Evolutionary conservation across 2,888 invertebrate species (phyloP).

Genomic region (Monoplex corrugatus): DNA sequence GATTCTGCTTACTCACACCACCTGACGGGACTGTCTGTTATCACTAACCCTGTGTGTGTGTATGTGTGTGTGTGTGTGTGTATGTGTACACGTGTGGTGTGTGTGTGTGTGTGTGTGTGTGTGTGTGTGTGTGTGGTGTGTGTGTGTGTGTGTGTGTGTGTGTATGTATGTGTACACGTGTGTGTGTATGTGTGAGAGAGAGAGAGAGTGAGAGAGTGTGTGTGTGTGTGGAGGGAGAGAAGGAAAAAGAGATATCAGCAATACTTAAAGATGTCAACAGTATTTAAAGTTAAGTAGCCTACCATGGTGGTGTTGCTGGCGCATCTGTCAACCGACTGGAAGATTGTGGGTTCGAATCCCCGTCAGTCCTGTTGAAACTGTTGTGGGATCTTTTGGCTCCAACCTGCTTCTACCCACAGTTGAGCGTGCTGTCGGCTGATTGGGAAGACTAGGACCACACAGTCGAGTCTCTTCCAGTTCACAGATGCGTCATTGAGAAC

Average conservation of each 20-base stretch:
- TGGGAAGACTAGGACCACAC: too few species aligned
- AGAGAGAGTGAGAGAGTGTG: neutral
- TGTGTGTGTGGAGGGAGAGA: neutral
- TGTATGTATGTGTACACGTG: neutral
- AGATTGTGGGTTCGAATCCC: too few species aligned
- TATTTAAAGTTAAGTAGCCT: too few species aligned
- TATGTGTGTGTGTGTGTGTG: neutral
- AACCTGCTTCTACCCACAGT: too few species aligned
- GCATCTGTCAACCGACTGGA: too few species aligned
- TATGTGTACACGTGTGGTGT: neutral
- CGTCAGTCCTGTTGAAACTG: too few species aligned
- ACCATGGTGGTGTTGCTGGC: too few species aligned
- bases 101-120: neutral
- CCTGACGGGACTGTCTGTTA: neutral
- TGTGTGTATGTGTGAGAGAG: neutral
- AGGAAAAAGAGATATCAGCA: neutral
- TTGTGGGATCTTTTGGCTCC: too few species aligned
- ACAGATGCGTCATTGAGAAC: too few species aligned
- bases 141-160: conserved; percentile 19
- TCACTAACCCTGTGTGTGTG: neutral
- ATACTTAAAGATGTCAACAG: too few species aligned
- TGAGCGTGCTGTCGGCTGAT: too few species aligned
- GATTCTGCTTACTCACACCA: neutral
- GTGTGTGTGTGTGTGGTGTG: neutral
- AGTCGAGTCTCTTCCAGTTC: too few species aligned